Conservation (phyloP, 2,888 invertebrate species). For the Leptopilina myrica region DNA sequence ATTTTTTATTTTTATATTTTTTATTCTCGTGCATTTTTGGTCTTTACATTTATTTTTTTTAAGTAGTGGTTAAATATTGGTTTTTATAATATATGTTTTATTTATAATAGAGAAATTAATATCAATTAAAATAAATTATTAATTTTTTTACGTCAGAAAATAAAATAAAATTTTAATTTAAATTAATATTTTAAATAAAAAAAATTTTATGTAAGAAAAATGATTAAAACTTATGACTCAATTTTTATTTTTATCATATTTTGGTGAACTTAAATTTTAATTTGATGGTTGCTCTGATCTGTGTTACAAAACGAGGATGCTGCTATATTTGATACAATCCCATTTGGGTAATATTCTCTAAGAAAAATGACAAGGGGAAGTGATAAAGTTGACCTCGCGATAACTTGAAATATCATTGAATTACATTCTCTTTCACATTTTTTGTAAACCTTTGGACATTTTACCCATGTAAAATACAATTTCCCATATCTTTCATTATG, state of each 20-base stretch:
- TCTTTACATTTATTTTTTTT: no score
- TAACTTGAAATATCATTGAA: constrained; percentile 54
- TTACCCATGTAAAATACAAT: background rate
- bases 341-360: constrained; percentile 21
- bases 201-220: no score
- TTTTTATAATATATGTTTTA: no score
- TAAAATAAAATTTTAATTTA: no score
- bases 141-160: no score
- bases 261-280: background rate
- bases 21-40: no score
- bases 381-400: constrained; percentile 66
- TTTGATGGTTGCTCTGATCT: constrained; percentile 12
- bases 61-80: no score
- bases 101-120: no score
- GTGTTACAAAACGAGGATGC: constrained; percentile 35
- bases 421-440: constrained; percentile 17
- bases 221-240: background rate
- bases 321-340: constrained; percentile 29
- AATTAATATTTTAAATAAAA: no score
- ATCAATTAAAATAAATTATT: no score
- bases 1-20: no score
- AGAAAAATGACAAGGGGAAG: constrained; percentile 52
- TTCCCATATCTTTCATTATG: background rate
- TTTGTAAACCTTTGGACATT: background rate
- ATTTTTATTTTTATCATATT: background rate